These are phyloP conservation scores for Lepas anatifera DNA, from an alignment of 2,888 invertebrate species.

Conservation along the genomic window DNA sequence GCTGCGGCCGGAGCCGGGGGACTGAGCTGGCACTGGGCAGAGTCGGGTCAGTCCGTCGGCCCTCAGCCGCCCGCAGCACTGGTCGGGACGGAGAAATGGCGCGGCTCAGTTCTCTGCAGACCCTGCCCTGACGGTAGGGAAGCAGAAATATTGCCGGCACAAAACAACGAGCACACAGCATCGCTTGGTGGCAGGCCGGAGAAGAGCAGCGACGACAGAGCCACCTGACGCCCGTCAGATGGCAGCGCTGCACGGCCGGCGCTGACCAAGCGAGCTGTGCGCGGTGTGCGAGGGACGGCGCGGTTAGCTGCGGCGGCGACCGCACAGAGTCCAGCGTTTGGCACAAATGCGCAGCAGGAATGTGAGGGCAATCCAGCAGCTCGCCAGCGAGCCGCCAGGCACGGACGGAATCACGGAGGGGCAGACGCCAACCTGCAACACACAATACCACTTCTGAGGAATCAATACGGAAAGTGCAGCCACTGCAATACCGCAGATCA, in stretches of 20 bases:
- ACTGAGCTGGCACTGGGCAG: conserved; percentile 7
- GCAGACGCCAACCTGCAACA: too few relatives aligned
- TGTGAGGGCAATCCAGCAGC: background rate
- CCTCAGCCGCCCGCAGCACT: background rate
- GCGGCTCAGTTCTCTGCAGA: background rate
- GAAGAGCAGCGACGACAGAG: background rate
- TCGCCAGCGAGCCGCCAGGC: background rate
- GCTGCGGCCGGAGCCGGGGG: background rate
- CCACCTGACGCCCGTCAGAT: background rate
- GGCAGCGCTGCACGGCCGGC: background rate
- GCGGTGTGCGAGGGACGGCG: too few relatives aligned
- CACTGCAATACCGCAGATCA: too few relatives aligned
- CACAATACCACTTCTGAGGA: too few relatives aligned
- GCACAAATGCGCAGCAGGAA: conserved; percentile 1
- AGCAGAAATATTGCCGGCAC: too few relatives aligned
- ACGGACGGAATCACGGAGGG: too few relatives aligned
- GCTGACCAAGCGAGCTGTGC: too few relatives aligned
- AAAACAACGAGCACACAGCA: too few relatives aligned
- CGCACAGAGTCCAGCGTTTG: background rate
- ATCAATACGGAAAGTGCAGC: too few relatives aligned
- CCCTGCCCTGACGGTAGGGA: too few relatives aligned
- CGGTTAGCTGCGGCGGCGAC: too few relatives aligned
- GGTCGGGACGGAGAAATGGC: background rate
- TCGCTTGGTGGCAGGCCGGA: background rate
- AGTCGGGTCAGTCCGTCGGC: background rate